These are phyloP conservation scores for Emydoidea blandingii DNA, from an alignment of 2,797 vertebrate genomes.

Conservation along the genomic window DNA sequence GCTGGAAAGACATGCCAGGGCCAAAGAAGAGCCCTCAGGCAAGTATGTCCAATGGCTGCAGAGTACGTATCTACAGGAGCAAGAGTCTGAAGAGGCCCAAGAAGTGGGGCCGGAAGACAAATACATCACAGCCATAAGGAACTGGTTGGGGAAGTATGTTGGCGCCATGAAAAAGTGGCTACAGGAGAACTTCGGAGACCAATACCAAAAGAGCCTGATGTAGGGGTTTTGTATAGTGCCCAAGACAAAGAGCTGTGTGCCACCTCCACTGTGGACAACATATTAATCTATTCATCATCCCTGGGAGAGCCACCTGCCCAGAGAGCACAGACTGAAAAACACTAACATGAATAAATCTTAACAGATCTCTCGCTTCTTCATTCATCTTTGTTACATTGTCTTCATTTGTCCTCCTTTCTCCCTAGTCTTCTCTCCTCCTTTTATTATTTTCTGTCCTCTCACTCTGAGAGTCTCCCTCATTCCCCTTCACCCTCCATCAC, in stretches of 20 bases:
- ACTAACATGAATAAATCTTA: neutral
- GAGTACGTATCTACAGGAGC: neutral
- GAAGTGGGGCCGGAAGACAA: neutral
- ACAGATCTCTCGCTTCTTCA: neutral
- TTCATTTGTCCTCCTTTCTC: neutral
- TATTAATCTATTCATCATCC: neutral
- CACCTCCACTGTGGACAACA: too few relatives aligned
- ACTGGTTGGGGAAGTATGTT: neutral
- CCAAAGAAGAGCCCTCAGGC: neutral
- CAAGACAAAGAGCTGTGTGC: neutral
- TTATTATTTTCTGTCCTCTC: neutral
- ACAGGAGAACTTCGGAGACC: neutral
- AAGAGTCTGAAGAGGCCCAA: neutral
- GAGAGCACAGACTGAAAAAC: neutral
- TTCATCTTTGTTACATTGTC: neutral
- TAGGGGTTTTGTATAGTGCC: neutral
- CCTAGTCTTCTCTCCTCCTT: neutral
- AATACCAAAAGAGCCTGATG: neutral
- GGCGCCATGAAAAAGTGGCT: neutral
- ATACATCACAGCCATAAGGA: neutral
- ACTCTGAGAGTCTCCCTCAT: neutral
- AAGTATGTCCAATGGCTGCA: neutral
- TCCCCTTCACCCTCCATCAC: too few relatives aligned
- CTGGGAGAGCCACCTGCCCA: neutral
- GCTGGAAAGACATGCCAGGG: neutral